Base-by-base conservation (phyloP, 1,140 invertebrate genomes). In the Euura lappo region DNA sequence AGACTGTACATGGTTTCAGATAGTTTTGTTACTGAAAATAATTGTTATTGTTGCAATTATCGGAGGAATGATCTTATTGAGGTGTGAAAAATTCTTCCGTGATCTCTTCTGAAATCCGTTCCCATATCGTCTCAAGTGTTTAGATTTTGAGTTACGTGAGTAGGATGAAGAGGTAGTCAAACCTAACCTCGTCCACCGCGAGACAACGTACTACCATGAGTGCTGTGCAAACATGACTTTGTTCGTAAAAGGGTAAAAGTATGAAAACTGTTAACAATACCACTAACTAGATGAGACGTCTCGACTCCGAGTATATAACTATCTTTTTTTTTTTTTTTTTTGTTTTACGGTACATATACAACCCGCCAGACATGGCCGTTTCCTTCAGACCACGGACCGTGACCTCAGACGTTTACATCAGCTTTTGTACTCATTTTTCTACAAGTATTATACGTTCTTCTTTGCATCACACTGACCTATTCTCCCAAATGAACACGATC, bases 101-200 rank as follows among this genome's bases (percentile, higher is more conserved):
- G 28, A 28, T 28, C 28, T 28, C 28, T 28, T 28, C 28, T 60
- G 13, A 60, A 60, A 60, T 64, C 5, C 44, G 43, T 10, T 66
- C 71, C 69, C 69, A 73, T 75, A 79, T 79, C 76, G 68, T 75
- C 68, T 68, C 71, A 71, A 72, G 79, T 80, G 78, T 81, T 80
- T 81, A 72, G 78, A 81, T 81, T 79, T 81, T 80, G 80, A 73
- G 74, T 77, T 79, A 78, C 77, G 74, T 68, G 74, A 8, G 75
- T 77, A 76, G 74, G 75, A 65, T 77, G 11, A 76, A 79, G 79
- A 75, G 75, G 68, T 77, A 77, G 79, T 77, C 78, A 78, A 81
- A 77, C 74, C 69, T 74, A 71, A 79, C 70, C 74, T 65, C 51
- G 51, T 60, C 51, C 51, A 60, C 4, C 51, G 13, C 8, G 51